Evolutionary conservation across 2,113 vertebrate genomes (phyloP), one percentile per base, ranked within the genome.

Genomic region (Sebastes fasciatus): DNA sequence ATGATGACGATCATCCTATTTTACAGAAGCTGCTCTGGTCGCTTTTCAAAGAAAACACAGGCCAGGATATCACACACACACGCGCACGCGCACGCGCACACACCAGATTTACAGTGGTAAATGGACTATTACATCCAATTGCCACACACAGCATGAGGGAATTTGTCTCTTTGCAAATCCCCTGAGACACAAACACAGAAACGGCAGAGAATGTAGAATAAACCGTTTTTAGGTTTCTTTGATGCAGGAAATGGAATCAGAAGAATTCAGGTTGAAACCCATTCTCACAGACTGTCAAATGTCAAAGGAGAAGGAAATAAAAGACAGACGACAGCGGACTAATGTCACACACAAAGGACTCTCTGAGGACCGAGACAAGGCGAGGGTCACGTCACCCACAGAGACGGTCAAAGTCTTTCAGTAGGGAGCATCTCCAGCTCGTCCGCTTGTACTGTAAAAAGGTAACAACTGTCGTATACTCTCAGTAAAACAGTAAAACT

Each of bases 41-140:
- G 54, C 23, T 86, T 87, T 82, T 86, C 65, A 91, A 82, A 87
- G 79, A 90, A 93, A 92, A 91, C 83, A 89, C 67, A 19, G 55
- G 54, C 86, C 74, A 67, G 79, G 80, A 82, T 83, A 77, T 77
- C 75, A 52, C 74, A 19, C 72, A 74, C 11, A n/a, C 3, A 54
- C 21, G 66, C 54, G 52, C 43, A 57, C 51, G 16, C 48, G 57
- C 77, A 42, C 52, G 45, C 62, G 54, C 67, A 40, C 86, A 88
- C 43, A 74, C 55, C 49, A 88, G 75, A 90, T 89, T 85, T 90
- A 86, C 81, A 86, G 73, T 77, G 83, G 85, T 90, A 92, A 92
- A 94, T 90, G 82, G 88, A 79, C 86, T 87, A 93, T 93, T 90
- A 87, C 80, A 90, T 90, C 88, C 86, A 94, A 92, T 91, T 87